Evolutionary conservation across 2,113 vertebrate species (phyloP).

Genomic region (Cinclus mexicanus): DNA sequence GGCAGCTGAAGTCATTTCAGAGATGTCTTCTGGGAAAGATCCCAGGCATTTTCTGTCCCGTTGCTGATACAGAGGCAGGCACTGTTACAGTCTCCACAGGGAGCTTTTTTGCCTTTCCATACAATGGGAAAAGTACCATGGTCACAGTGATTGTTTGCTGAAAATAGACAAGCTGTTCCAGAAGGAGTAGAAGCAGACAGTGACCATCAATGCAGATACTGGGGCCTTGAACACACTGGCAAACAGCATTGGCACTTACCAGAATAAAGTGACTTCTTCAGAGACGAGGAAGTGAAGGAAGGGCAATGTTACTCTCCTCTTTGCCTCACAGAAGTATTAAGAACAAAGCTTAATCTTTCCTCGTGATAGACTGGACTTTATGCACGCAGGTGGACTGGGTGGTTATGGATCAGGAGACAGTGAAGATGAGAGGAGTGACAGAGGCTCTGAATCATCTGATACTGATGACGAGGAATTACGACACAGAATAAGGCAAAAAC

Average conservation of each 20-base stretch:
- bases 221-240: conserved; percentile 52
- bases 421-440: conserved; percentile 88
- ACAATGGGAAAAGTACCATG: conserved; percentile 44
- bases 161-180: conserved; percentile 63
- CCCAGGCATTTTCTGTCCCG: conserved; percentile 27
- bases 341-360: conserved; percentile 66
- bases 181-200: conserved; percentile 66
- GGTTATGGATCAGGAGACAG: conserved; percentile 98
- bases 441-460: conserved; percentile 95
- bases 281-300: conserved; percentile 75
- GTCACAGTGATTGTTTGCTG: conserved; percentile 40
- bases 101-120: conserved; percentile 49
- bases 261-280: conserved; percentile 72
- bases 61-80: conserved; percentile 47
- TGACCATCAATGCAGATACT: conserved; percentile 56
- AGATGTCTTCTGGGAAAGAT: conserved; percentile 56
- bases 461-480: conserved; percentile 96
- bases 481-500: conserved; percentile 96
- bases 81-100: conserved; percentile 50
- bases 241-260: conserved; percentile 63
- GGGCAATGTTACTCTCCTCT: conserved; percentile 74
- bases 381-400: conserved; percentile 97
- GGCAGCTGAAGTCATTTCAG: conserved; percentile 59
- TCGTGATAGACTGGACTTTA: conserved; percentile 86
- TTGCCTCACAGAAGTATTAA: conserved; percentile 74